Evolutionary conservation across 2,113 vertebrate species (phyloP), one percentile per base, ranked within the genome.

Genomic region (Pelodiscus sinensis): DNA sequence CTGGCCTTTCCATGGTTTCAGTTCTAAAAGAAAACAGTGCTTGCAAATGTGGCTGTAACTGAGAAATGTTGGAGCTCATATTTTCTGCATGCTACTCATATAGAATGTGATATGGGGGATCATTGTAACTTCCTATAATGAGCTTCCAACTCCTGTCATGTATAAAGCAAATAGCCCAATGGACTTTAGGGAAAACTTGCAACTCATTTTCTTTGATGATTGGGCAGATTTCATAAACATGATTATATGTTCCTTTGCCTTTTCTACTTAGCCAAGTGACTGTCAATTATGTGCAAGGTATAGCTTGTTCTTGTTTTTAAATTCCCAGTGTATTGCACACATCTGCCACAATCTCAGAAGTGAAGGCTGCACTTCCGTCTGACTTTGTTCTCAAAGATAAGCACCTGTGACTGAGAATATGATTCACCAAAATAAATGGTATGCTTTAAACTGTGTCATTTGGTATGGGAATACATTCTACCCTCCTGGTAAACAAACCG

Each of bases 141-240:
- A 92, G 19, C 82, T 91, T 78, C 85, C 29, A n/a, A 94, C 27
- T 27, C 3, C 80, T 56, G 87, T 91, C 77, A 92, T 51, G 71
- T 90, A 8, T n/a, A 92, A 78, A 81, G 9, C 51, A 87, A 95
- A 83, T 78, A 51, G 71, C 71, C 55, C 89, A 90, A 97, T 94
- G 77, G 31, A 68, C 65, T 18, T 19, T n/a, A 68, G 65, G 65
- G 2, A 85, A 93, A 87, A 87, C 14, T 91, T 94, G 90, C n/a
- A 84, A 91, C 16, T 90, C 73, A 81, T 86, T 38, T 58, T 58
- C 12, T 58, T 35, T 95, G 44, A 73, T 55, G 62, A 54, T 87
- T 24, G 91, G 22, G 12, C 3, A 84, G 58, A 57, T 11, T 60
- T 90, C 78, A 11, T 87, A 4, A 11, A 1, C 18, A 57, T 81